Base-by-base conservation (phyloP, 2,113 vertebrate genomes). In the Campylorhamphus procurvoides region DNA sequence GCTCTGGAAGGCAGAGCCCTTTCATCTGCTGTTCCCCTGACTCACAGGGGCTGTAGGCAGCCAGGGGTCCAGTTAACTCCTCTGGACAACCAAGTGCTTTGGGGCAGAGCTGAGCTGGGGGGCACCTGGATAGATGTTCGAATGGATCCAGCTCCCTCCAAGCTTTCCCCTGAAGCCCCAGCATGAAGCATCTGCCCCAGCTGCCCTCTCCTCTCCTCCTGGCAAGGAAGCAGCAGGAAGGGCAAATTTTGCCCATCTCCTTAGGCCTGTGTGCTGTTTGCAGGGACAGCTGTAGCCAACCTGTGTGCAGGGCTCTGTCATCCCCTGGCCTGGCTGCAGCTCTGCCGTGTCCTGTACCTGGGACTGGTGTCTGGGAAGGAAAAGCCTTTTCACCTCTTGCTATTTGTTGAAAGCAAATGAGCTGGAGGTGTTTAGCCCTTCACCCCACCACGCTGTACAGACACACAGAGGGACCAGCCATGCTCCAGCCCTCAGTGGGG, bases 251-350 rank as follows among this genome's bases (percentile, higher is more conserved):
- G 62, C 50, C 42, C 5, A 14, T 31, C 7, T n/a, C 33, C 0
- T n/a, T 0, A 3, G 8, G 20, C 1, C 1, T 12, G 55, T 3
- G 14, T 52, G 82, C 1, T 7, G 20, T 16, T 12, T 58, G 62
- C 72, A 66, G 60, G 66, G 66, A 19, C 56, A n/a, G 66, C 59
- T 22, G 28, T 0, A 4, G 23, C 49, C 46, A 50, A 1, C 0
- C 22, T 6, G 37, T 1, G 37, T 13, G 31, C 59, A 9, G 3
- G 6, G 53, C 39, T 59, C 2, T 0, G 12, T 47, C 7, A 0
- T 2, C 28, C 18, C 49, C 6, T 7, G 55, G 14, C 7, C 42
- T 10, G 69, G 29, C 84, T 47, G 69, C 66, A 33, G 72, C 14
- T 14, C 7, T 0, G 6, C 69, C 3, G 17, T 6, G 23, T 1